These are phyloP conservation scores for Iguana delicatissima DNA, from an alignment of 2,797 vertebrate species.

Conservation along the genomic window DNA sequence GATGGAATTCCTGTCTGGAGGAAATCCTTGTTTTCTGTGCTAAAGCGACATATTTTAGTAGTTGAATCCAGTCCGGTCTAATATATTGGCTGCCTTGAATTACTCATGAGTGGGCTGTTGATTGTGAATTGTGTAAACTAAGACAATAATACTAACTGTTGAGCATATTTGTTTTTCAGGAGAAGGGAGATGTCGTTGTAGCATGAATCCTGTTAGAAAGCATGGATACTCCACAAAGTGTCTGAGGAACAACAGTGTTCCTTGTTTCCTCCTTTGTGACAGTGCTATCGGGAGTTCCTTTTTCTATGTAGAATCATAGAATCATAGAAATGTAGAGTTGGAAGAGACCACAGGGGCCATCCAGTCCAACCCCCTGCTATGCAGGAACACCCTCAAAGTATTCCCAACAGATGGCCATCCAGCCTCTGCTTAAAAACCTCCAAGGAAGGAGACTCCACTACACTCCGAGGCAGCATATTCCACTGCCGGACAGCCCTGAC, in stretches of 20 bases:
- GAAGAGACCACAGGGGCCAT: no score
- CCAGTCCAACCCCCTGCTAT: no score
- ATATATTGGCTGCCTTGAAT: not conserved
- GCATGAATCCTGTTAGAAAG: not conserved
- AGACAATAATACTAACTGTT: not conserved
- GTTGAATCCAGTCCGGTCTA: not conserved
- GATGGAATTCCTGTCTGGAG: not conserved
- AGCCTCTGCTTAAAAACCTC: no score
- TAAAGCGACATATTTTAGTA: not conserved
- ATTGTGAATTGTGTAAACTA: not conserved
- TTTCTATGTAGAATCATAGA: no score
- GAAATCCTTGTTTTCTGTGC: not conserved
- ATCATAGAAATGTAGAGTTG: no score
- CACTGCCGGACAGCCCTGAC: no score
- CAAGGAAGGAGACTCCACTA: no score
- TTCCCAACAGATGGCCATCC: no score
- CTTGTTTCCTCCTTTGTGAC: not conserved
- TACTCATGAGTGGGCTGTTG: not conserved
- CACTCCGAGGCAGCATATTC: no score
- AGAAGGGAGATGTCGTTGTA: not conserved
- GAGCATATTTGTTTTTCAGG: not conserved
- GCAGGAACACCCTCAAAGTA: no score
- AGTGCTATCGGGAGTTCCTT: accelerated
- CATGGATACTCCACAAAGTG: not conserved
- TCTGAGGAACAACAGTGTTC: not conserved